These are phyloP conservation scores for Drosophila rhopaloa DNA, from an alignment of 1,140 invertebrate genomes.

Conservation along the genomic window DNA sequence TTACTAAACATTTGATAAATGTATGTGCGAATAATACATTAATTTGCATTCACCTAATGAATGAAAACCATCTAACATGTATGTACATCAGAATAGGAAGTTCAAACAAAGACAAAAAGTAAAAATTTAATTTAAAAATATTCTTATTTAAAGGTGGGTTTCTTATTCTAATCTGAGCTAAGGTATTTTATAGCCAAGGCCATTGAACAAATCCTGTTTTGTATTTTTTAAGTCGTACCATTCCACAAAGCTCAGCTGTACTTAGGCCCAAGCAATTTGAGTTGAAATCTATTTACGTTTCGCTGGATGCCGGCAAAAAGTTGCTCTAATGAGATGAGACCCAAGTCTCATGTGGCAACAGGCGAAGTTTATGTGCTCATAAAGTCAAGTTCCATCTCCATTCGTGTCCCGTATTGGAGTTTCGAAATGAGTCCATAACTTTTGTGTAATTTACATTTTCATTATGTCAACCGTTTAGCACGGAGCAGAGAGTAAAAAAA, in stretches of 20 bases:
- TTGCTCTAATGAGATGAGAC: slow-evolving; percentile 61
- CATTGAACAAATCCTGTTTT: not conserved
- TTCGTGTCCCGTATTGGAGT: slow-evolving; percentile 29
- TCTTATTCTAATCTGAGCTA: not conserved
- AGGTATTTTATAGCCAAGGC: not conserved
- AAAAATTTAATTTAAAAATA: too few species aligned
- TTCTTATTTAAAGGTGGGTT: not conserved
- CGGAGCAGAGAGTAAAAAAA: slow-evolving; percentile 43
- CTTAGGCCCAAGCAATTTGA: slow-evolving; percentile 39
- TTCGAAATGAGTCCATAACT: slow-evolving; percentile 72
- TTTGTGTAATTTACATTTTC: slow-evolving; percentile 77
- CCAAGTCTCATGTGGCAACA: slow-evolving; percentile 62
- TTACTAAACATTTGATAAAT: too few species aligned
- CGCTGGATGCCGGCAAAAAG: slow-evolving; percentile 29
- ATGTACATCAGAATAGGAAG: too few species aligned
- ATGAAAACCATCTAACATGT: too few species aligned
- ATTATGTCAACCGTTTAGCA: slow-evolving; percentile 62
- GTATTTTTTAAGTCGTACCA: not conserved
- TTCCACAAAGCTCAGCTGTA: slow-evolving; percentile 31
- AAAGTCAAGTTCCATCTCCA: slow-evolving; percentile 48
- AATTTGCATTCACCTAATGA: too few species aligned
- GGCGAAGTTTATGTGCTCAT: slow-evolving; percentile 67
- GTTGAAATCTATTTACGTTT: slow-evolving; percentile 65
- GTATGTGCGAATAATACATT: too few species aligned
- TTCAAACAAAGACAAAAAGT: too few species aligned